phyloP scores from a whole-genome alignment of 2,797 vertebrate genomes.

The Antennarius maculatus region DNA sequence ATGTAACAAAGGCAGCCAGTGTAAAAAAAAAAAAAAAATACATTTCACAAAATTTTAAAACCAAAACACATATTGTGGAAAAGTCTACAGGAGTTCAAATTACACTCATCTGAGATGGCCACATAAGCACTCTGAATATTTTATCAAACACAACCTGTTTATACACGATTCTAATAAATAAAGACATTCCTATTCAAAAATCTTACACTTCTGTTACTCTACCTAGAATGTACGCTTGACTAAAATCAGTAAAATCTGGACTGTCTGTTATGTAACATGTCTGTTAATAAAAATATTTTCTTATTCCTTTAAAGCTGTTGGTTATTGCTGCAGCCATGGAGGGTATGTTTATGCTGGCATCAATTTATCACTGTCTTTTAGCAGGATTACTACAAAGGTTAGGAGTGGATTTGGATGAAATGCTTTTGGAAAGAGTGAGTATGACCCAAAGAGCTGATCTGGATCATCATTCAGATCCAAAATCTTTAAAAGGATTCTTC shows the following conservation, averaged over 20 bases:
- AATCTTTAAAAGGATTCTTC: no score
- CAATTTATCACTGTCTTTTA: no score
- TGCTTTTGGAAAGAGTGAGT: no score
- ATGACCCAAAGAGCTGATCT: no score
- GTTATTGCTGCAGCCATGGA: background rate
- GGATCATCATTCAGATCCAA: no score
- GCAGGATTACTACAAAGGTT: no score
- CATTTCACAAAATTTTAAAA: conserved; percentile 31
- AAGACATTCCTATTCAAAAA: conserved; percentile 1
- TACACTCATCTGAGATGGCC: conserved; percentile 8
- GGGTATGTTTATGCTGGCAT: no score
- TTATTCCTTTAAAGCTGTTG: background rate
- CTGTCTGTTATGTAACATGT: background rate
- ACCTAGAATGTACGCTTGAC: background rate
- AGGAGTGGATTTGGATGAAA: no score
- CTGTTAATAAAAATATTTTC: background rate
- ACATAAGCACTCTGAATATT: conserved; percentile 1
- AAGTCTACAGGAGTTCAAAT: conserved; percentile 33
- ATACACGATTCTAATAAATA: conserved; percentile 13
- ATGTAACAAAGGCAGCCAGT: conserved; percentile 60
- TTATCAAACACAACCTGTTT: background rate
- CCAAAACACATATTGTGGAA: conserved; percentile 31
- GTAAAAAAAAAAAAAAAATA: conserved; percentile 32
- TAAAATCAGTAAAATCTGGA: background rate
- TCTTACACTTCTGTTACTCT: conserved; percentile 5